A percentile compares a stretch with the other conserved stretches of the same genome.
Conservation (phyloP, 1,140 invertebrate genomes). For the Zophobas morio region DNA sequence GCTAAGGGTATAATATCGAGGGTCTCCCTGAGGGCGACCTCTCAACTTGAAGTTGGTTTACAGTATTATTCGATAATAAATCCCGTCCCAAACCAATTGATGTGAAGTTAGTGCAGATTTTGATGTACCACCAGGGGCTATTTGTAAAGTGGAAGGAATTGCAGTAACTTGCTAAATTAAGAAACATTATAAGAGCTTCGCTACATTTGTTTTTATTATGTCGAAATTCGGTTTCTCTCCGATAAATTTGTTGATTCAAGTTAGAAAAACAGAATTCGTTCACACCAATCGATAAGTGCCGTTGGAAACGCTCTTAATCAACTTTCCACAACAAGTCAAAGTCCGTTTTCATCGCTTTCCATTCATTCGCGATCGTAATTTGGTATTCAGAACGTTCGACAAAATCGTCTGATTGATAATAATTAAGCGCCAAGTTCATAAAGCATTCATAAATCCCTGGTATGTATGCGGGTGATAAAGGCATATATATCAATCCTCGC, state of each 20-base stretch:
- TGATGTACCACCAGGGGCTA: background rate
- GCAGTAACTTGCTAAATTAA: too few relatives aligned
- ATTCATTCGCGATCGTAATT: background rate
- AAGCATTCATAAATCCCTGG: background rate
- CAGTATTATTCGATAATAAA: conserved; percentile 1
- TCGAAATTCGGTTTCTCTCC: too few relatives aligned
- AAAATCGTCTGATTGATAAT: background rate
- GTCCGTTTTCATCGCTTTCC: background rate
- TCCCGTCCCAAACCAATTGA: background rate
- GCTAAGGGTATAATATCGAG: background rate
- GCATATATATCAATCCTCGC: too few relatives aligned
- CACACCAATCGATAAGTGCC: background rate
- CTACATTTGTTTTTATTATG: too few relatives aligned
- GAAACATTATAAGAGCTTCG: too few relatives aligned
- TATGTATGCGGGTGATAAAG: background rate
- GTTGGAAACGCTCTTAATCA: background rate
- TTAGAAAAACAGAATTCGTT: background rate
- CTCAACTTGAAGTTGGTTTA: conserved; percentile 2
- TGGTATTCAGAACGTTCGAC: background rate
- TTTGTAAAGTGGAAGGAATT: too few relatives aligned
- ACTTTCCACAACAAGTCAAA: background rate
- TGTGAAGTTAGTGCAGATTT: background rate
- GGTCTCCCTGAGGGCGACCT: background rate
- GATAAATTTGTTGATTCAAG: too few relatives aligned
- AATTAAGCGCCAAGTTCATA: background rate